A percentile compares a stretch with the other conserved stretches of the same genome.
Evolutionary conservation across 2,888 invertebrate genomes (phyloP).

Genomic region (Prosopocoilus inquinatus): DNA sequence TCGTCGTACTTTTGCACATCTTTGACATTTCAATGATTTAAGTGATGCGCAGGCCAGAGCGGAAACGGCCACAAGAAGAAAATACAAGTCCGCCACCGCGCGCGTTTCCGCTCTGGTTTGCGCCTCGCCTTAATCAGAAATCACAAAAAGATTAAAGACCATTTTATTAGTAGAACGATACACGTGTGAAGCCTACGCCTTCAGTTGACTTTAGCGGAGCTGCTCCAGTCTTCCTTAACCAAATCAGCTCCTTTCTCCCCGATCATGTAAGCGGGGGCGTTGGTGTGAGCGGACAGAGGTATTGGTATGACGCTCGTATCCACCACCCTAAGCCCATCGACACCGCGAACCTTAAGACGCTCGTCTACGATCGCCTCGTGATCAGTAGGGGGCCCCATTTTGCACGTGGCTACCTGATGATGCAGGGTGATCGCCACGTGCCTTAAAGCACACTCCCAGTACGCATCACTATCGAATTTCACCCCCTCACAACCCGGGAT

Average conservation of each 20-base stretch:
- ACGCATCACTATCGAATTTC: slow-evolving; percentile 50
- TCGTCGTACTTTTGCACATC: too few relatives aligned
- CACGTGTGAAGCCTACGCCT: too few relatives aligned
- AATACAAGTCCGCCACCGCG: too few relatives aligned
- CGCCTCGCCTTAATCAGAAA: too few relatives aligned
- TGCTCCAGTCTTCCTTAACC: slow-evolving; percentile 44
- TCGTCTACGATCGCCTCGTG: slow-evolving; percentile 58
- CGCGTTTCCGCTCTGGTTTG: too few relatives aligned
- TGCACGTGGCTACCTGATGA: slow-evolving; percentile 57
- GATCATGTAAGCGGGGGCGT: slow-evolving; percentile 56
- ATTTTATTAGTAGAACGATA: too few relatives aligned
- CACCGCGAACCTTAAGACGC: slow-evolving; percentile 53
- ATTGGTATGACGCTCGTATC: slow-evolving; percentile 59
- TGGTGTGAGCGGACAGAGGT: slow-evolving; percentile 55
- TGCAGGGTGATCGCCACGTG: slow-evolving; percentile 52
- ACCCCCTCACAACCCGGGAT: slow-evolving; percentile 54
- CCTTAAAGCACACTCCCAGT: slow-evolving; percentile 55
- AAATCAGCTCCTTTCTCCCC: slow-evolving; percentile 58
- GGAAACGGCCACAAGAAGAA: too few relatives aligned
- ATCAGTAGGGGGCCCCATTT: slow-evolving; percentile 57
- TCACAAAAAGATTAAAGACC: too few relatives aligned
- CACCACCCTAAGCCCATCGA: slow-evolving; percentile 53
- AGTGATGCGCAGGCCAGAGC: too few relatives aligned
- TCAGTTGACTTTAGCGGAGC: too few relatives aligned
- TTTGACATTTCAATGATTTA: too few relatives aligned